Evolutionary conservation across 2,888 invertebrate genomes (phyloP).

Genomic region (Nasonovia ribisnigri): DNA sequence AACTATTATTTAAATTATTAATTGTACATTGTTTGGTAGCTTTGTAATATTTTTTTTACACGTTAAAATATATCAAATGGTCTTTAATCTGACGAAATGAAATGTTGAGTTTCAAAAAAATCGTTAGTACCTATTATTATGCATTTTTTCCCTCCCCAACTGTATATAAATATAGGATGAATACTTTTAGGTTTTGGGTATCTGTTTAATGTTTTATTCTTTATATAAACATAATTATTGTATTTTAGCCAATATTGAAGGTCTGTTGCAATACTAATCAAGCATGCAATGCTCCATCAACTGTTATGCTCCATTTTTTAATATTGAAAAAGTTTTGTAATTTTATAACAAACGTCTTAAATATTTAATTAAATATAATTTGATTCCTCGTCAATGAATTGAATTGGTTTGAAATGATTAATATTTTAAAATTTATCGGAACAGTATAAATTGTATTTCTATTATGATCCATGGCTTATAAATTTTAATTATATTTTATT

Average conservation of each 20-base stretch:
- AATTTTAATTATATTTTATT: not conserved
- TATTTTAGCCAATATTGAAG: not conserved
- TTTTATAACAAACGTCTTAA: not conserved
- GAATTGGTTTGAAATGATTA: not conserved
- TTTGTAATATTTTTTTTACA: not conserved
- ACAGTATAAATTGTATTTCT: conserved; percentile 9
- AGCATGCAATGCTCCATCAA: no score
- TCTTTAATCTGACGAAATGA: not conserved
- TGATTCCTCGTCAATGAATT: not conserved
- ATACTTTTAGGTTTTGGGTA: not conserved
- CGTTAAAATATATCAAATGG: not conserved
- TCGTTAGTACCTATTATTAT: not conserved
- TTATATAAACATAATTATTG: conserved; percentile 4
- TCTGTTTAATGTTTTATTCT: not conserved
- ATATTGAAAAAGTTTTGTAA: not conserved
- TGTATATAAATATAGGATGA: not conserved
- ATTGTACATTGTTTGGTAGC: not conserved
- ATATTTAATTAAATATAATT: not conserved
- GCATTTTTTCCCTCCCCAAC: no score
- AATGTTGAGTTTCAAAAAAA: not conserved
- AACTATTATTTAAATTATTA: not conserved
- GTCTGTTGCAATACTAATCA: not conserved
- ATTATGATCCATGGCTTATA: not conserved
- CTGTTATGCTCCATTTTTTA: not conserved
- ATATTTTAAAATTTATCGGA: not conserved